A percentile compares a stretch with the other conserved stretches of the same genome.
These are phyloP conservation scores for Trichopria drosophilae DNA, from an alignment of 2,888 invertebrate genomes.

Conservation along the genomic window DNA sequence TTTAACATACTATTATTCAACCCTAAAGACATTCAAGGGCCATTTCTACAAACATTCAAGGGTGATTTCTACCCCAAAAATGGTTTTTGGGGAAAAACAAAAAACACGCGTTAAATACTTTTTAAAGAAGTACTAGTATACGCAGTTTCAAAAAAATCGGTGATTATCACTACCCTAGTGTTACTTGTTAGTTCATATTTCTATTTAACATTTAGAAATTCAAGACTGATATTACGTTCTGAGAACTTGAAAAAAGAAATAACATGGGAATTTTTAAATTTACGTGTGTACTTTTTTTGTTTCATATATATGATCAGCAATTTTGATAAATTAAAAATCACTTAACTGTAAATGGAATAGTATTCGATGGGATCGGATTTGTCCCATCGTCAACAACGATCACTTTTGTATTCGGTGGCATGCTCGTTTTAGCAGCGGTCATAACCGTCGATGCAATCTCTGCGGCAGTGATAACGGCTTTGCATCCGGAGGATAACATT, in stretches of 20 bases:
- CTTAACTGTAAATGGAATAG: slow-evolving; percentile 64
- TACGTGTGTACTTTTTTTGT: background rate
- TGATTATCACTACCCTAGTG: too few species aligned
- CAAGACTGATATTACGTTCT: too few species aligned
- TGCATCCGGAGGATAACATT: slow-evolving; percentile 65
- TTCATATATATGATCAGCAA: background rate
- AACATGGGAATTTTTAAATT: slow-evolving; percentile 3
- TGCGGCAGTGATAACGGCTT: slow-evolving; percentile 66
- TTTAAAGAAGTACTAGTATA: too few species aligned
- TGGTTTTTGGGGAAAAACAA: too few species aligned
- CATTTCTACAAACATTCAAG: too few species aligned
- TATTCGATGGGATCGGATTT: slow-evolving; percentile 60
- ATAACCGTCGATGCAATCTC: slow-evolving; percentile 61
- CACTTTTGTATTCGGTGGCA: slow-evolving; percentile 34
- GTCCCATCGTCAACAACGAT: slow-evolving; percentile 54
- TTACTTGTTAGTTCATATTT: too few species aligned
- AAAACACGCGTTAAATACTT: too few species aligned
- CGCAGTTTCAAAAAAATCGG: too few species aligned
- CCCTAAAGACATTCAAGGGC: too few species aligned
- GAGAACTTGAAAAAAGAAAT: background rate
- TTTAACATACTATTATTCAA: too few species aligned
- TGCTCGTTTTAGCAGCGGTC: slow-evolving; percentile 51
- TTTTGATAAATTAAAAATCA: background rate
- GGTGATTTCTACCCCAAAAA: too few species aligned
- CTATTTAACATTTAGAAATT: too few species aligned